Conservation (phyloP, 1,140 invertebrate genomes). For the Drosophila willistoni region DNA sequence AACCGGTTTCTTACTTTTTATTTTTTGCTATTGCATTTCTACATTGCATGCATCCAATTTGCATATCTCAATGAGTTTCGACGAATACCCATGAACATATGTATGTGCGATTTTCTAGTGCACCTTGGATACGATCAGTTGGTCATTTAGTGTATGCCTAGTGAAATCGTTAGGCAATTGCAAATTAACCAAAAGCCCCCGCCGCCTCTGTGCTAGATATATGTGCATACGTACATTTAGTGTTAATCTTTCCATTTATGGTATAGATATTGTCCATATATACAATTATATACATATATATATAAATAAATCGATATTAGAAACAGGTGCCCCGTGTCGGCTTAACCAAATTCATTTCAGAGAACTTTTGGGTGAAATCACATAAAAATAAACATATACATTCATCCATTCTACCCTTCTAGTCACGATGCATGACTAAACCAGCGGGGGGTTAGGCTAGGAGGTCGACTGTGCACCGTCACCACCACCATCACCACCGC, state of each 20-base stretch:
- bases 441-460: neutral
- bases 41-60: constrained; percentile 8
- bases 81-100: neutral
- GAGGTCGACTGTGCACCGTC: neutral
- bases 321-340: neutral
- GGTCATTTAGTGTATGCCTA: constrained; percentile 13
- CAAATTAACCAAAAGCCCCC: neutral
- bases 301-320: neutral
- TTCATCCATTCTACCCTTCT: constrained; percentile 8
- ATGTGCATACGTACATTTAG: neutral
- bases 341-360: neutral
- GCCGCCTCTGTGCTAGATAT: neutral
- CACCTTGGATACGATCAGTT: constrained; percentile 13
- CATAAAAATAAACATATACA: constrained; percentile 1
- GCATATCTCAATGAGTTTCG: constrained; percentile 10
- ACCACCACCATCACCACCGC: neutral
- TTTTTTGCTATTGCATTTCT: neutral
- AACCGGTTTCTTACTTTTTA: neutral
- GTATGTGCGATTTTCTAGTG: neutral
- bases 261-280: neutral
- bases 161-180: constrained; percentile 7
- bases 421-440: neutral
- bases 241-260: neutral
- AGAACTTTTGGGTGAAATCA: constrained; percentile 1
- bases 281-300: too few species aligned